These are phyloP conservation scores for Geothlypis trichas DNA, from an alignment of 2,113 vertebrate species.

Conservation along the genomic window DNA sequence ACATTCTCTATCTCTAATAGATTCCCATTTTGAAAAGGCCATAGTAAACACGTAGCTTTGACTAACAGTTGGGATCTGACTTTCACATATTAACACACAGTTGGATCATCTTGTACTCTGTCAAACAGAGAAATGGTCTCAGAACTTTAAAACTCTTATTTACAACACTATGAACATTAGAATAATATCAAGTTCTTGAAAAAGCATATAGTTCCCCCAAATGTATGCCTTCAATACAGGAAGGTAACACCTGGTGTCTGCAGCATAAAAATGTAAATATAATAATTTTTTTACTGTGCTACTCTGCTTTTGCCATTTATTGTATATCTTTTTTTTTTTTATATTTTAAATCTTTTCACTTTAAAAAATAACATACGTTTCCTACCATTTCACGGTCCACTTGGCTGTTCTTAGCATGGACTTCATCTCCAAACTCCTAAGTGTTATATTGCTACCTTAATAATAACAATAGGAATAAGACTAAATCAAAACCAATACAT, in stretches of 20 bases:
- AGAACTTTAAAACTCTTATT: conserved; percentile 73
- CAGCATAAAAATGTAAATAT: conserved; percentile 71
- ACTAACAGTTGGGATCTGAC: conserved; percentile 40
- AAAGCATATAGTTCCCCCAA: conserved; percentile 64
- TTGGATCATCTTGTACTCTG: conserved; percentile 62
- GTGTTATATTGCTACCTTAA: conserved; percentile 17
- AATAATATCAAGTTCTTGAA: conserved; percentile 67
- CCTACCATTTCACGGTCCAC: conserved; percentile 17
- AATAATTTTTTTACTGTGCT: conserved; percentile 57
- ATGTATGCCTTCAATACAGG: conserved; percentile 43
- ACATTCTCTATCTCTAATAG: conserved; percentile 50
- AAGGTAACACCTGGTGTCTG: conserved; percentile 61
- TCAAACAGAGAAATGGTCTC: conserved; percentile 58
- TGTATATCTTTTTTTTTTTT: conserved; percentile 27
- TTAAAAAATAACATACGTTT: conserved; percentile 44
- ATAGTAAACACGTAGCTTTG: conserved; percentile 32
- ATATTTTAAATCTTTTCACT: conserved; percentile 49
- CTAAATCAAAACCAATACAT: conserved; percentile 18
- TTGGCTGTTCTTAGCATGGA: conserved; percentile 16
- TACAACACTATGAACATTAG: conserved; percentile 68
- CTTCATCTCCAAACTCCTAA: conserved; percentile 5
- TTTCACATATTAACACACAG: conserved; percentile 38
- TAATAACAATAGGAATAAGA: neutral
- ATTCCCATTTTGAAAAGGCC: conserved; percentile 62
- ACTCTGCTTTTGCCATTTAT: conserved; percentile 54